Conservation (phyloP, 2,113 vertebrate genomes). For the Ellobius talpinus region DNA sequence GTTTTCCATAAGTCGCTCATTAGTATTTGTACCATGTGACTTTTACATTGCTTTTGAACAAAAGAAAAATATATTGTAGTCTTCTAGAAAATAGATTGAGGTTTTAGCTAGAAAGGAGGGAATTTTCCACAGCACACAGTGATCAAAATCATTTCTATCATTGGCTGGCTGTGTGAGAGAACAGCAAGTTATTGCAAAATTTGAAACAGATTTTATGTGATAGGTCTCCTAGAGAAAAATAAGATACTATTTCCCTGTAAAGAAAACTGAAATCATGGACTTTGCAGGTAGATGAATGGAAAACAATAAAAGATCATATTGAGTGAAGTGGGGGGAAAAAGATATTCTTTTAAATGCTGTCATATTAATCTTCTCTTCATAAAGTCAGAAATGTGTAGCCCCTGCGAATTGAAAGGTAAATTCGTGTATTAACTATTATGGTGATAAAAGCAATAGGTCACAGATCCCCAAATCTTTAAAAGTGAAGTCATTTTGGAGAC, state of each 20-base stretch:
- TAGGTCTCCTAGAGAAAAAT: neutral
- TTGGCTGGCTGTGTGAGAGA: neutral
- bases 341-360: neutral
- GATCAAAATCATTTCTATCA: neutral
- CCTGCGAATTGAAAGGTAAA: neutral
- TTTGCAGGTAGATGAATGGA: no score
- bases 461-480: neutral
- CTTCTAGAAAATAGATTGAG: neutral
- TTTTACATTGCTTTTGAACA: conserved; percentile 26
- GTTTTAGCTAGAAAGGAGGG: neutral
- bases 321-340: no score
- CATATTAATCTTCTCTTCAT: conserved; percentile 9
- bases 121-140: neutral
- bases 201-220: conserved; percentile 18
- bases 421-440: neutral
- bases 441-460: neutral
- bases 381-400: neutral
- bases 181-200: conserved; percentile 19
- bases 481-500: neutral
- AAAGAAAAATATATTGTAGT: neutral
- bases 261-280: no score
- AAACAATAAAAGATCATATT: no score
- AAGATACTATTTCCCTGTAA: no score
- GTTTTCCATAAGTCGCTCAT: neutral
- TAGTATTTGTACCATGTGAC: conserved; percentile 3